Evolutionary conservation across 2,888 invertebrate genomes (phyloP), one percentile per base, ranked within the genome.

Genomic region (Salpingus planirostris): DNA sequence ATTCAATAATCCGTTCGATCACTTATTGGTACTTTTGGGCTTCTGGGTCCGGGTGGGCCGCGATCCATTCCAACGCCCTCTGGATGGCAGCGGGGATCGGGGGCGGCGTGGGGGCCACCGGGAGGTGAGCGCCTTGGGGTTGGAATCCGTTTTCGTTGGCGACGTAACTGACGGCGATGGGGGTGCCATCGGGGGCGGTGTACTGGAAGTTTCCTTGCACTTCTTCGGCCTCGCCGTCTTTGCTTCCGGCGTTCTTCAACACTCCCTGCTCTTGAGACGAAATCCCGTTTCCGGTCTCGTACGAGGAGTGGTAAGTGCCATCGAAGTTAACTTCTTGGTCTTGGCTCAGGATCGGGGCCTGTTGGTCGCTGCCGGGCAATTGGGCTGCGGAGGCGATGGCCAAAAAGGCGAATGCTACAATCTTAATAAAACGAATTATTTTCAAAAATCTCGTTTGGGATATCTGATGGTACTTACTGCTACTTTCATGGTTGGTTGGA

Each of bases 231-330:
- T 65, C 55, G 7, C 40, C 38, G 3, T 58, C 56, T 18, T 42
- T 33, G 15, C 46, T 43, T 11, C 57, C 57, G 11, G 52, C 48
- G 26, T 57, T 58, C 31, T 60, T 60, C 46, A 57, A 26, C 5
- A 36, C 31, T 11, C 59, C 60, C 31, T 50, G 46, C 47, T 70
- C 71, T 24, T 65, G 53, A 2, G 58, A 67, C 0, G 50, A 24
- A 14, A 52, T 52, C 13, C 73, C 73, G 42, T 74, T 71, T 4
- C 67, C 71, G 13, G 73, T 70, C 47, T 73, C 69, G 48, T 66
- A 74, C 15, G 50, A 41, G 7, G 39, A 64, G 13, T 42, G 44
- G 52, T 68, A 72, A 8, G 63, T 54, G 4, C 72, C 71, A 21
- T 71, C 70, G n/a, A 65, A 61, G 21, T 62, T 55, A 11, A 61